Conservation (phyloP, 1,140 invertebrate species). For the Polyergus mexicanus region DNA sequence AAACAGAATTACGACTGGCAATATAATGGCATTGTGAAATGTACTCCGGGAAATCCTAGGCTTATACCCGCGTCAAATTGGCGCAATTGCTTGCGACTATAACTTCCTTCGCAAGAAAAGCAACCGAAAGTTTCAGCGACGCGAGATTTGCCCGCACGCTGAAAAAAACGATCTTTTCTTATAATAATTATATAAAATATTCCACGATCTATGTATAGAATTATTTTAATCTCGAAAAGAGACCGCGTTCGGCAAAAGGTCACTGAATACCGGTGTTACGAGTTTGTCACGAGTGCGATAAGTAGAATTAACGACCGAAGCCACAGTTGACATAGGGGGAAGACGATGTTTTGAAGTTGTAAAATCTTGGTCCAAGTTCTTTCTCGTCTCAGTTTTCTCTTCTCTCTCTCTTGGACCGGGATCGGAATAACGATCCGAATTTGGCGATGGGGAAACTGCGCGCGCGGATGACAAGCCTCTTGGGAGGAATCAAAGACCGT, state of each 20-base stretch:
- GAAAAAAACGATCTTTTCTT: neutral
- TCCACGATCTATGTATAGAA: neutral
- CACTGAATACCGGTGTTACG: slow-evolving; percentile 19
- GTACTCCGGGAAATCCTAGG: slow-evolving; percentile 6
- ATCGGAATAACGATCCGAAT: slow-evolving; percentile 50
- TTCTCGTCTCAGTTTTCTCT: neutral
- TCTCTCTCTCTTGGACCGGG: neutral
- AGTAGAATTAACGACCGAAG: slow-evolving; percentile 28
- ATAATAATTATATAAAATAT: slow-evolving; percentile 26
- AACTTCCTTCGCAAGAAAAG: slow-evolving; percentile 10
- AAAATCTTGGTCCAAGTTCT: slow-evolving; percentile 26
- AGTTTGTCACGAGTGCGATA: slow-evolving; percentile 11
- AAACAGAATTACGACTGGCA: slow-evolving; percentile 46
- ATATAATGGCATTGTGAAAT: slow-evolving; percentile 39
- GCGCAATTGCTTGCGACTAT: neutral
- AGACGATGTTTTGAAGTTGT: slow-evolving; percentile 47
- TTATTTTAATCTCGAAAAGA: slow-evolving; percentile 4
- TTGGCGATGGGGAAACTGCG: neutral
- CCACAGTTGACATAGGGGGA: neutral
- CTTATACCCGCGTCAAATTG: slow-evolving; percentile 32
- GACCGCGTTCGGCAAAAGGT: neutral
- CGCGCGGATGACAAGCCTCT: neutral
- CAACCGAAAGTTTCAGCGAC: neutral
- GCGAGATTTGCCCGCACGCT: neutral
- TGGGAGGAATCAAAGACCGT: slow-evolving; percentile 43